These are phyloP conservation scores for Agrilus mali DNA, from an alignment of 2,888 invertebrate species.

Conservation along the genomic window DNA sequence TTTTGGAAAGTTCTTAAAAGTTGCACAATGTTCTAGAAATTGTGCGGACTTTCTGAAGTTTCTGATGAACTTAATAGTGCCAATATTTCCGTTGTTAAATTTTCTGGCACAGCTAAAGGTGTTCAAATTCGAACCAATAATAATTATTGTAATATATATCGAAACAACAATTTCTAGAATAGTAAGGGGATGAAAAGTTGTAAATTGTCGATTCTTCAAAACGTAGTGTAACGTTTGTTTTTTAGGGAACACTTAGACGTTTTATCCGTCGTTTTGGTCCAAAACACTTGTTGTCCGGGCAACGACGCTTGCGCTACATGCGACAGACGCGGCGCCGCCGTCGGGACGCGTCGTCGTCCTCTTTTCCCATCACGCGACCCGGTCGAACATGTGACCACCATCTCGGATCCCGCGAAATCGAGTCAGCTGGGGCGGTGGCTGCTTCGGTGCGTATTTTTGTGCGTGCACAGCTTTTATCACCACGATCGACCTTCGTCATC, in stretches of 20 bases:
- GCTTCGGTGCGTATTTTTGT: slow-evolving; percentile 29
- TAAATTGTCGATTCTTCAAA: background rate
- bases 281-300: slow-evolving; percentile 25
- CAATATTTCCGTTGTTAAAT: too few species aligned
- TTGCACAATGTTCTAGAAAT: too few species aligned
- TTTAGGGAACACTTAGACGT: too few species aligned
- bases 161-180: too few species aligned
- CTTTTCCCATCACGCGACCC: slow-evolving; percentile 8
- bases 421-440: slow-evolving; percentile 41
- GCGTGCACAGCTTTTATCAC: slow-evolving; percentile 9
- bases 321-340: slow-evolving; percentile 1
- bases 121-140: too few species aligned
- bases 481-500: too few species aligned
- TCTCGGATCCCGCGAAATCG: slow-evolving; percentile 28
- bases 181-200: too few species aligned
- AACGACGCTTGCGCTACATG: slow-evolving; percentile 31
- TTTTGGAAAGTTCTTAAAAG: too few species aligned
- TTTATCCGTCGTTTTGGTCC: background rate
- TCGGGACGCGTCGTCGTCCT: slow-evolving; percentile 19
- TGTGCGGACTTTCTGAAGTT: too few species aligned
- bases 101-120: too few species aligned
- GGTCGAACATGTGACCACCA: slow-evolving; percentile 23
- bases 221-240: background rate
- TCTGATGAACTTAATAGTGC: too few species aligned
- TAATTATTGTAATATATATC: too few species aligned